Evolutionary conservation across 2,888 invertebrate genomes (phyloP).

Genomic region (Sericinus montela): DNA sequence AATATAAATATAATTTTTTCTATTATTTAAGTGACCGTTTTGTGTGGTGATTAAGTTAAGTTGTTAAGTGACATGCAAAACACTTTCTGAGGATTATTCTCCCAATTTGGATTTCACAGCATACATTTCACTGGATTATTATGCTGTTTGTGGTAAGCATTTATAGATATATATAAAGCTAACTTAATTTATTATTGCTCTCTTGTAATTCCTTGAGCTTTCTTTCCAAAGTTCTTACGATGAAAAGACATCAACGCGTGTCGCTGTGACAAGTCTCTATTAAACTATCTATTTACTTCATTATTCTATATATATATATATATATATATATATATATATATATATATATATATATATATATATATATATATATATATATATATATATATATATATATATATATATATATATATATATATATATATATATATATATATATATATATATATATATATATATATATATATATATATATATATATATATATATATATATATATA

Average conservation of each 20-base stretch:
- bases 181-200: background rate
- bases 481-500: too few species aligned
- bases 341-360: too few species aligned
- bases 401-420: too few species aligned
- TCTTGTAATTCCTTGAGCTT: background rate
- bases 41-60: slow-evolving; percentile 61
- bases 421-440: too few species aligned
- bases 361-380: too few species aligned
- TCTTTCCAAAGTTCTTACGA: slow-evolving; percentile 27
- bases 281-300: too few species aligned
- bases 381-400: too few species aligned
- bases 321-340: too few species aligned
- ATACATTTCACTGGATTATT: slow-evolving; percentile 41
- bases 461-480: too few species aligned
- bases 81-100: slow-evolving; percentile 51
- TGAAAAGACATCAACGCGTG: slow-evolving; percentile 74
- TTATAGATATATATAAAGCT: too few species aligned
- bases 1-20: slow-evolving; percentile 34
- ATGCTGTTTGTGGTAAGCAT: slow-evolving; percentile 55
- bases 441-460: too few species aligned
- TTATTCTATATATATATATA: too few species aligned
- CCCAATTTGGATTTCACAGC: slow-evolving; percentile 50
- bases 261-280: slow-evolving; percentile 17
- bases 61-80: slow-evolving; percentile 63
- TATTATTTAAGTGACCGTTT: slow-evolving; percentile 57